A percentile compares a stretch with the other conserved stretches of the same genome.
These are phyloP conservation scores for Phocoena sinus DNA, from an alignment of 2,113 vertebrate species.

Conservation along the genomic window DNA sequence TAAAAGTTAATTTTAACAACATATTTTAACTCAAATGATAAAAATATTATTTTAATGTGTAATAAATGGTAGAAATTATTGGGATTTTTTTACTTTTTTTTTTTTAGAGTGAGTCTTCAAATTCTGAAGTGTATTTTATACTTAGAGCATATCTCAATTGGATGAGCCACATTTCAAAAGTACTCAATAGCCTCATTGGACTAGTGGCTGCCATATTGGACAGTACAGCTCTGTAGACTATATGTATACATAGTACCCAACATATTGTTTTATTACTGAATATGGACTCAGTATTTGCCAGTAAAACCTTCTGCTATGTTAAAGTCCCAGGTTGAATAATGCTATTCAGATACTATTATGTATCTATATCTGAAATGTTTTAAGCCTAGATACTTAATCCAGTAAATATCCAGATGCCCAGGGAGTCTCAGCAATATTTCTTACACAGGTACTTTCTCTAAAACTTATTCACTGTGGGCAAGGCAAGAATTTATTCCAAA, in stretches of 20 bases:
- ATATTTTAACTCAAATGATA: background rate
- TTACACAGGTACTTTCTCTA: background rate
- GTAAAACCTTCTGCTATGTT: background rate
- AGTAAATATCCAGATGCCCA: background rate
- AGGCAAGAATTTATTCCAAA: background rate
- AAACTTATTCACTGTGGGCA: background rate
- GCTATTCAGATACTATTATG: background rate
- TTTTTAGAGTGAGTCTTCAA: background rate
- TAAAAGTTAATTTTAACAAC: background rate
- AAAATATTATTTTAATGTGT: background rate
- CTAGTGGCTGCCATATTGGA: background rate
- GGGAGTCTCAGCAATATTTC: background rate
- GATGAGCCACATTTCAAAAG: background rate
- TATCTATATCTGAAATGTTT: background rate
- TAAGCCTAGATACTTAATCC: background rate
- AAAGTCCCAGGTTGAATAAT: background rate
- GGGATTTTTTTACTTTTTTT: background rate
- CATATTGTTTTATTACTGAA: fast-evolving
- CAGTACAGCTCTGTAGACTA: background rate
- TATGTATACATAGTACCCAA: fast-evolving
- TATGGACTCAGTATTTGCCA: background rate
- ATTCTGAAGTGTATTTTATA: background rate
- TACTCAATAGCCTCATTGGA: fast-evolving
- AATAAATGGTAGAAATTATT: background rate
- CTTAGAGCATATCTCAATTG: background rate